Conservation (phyloP, 2,797 vertebrate genomes). For the Enteromius thamalakanensis region DNA sequence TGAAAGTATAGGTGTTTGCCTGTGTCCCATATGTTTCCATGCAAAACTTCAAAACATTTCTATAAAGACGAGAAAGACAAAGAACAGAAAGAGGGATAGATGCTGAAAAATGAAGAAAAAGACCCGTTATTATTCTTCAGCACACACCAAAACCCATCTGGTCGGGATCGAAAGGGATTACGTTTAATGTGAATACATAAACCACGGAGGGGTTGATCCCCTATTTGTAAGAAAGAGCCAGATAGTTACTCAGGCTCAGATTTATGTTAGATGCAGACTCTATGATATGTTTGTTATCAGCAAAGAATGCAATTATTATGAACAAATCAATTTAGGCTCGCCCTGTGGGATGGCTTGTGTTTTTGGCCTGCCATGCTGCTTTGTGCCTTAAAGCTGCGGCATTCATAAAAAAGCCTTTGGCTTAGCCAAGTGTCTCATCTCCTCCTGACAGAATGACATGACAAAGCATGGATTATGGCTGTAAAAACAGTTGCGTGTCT, state of each 20-base stretch:
- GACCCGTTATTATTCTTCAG: constrained; percentile 48
- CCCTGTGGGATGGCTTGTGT: constrained; percentile 8
- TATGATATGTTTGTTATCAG: constrained; percentile 58
- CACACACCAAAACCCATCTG: constrained; percentile 67
- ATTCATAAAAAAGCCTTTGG: constrained; percentile 47
- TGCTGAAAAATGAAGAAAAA: constrained; percentile 55
- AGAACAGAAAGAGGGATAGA: constrained; percentile 43
- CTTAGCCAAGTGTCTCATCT: constrained; percentile 53
- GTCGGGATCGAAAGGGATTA: constrained; percentile 67
- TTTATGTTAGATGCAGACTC: constrained; percentile 56
- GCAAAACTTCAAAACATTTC: constrained; percentile 57
- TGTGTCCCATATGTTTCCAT: constrained; percentile 58
- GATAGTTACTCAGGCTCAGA: constrained; percentile 62
- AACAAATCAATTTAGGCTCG: constrained; percentile 31
- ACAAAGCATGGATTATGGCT: constrained; percentile 62
- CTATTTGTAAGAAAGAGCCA: constrained; percentile 69
- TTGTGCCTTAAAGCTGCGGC: constrained; percentile 20
- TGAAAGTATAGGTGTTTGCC: constrained; percentile 56
- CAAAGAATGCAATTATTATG: constrained; percentile 46
- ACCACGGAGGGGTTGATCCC: constrained; percentile 65
- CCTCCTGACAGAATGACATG: constrained; percentile 50
- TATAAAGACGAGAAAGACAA: constrained; percentile 27
- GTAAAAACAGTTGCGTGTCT: constrained; percentile 61
- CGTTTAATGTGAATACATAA: constrained; percentile 67
- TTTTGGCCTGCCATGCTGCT: constrained; percentile 5